Conservation (phyloP, 92 coral and sea anemone genomes). For the Micromussa lordhowensis region DNA sequence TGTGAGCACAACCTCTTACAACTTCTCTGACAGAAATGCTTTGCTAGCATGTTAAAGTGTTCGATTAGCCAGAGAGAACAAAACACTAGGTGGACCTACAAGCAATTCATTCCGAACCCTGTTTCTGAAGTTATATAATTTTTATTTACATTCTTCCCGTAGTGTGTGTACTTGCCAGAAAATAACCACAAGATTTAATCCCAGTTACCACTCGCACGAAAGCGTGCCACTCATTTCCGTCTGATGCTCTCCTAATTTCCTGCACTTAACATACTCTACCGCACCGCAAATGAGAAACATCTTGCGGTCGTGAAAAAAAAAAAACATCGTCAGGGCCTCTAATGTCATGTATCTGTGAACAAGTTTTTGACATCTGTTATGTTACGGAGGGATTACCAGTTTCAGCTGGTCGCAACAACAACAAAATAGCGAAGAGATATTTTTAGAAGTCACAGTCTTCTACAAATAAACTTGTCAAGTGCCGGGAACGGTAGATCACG, state of each 20-base stretch:
- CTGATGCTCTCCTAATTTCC: background rate
- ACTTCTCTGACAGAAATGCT: background rate
- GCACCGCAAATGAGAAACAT: background rate
- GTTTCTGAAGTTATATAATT: background rate
- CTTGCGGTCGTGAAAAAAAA: background rate
- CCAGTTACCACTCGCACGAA: background rate
- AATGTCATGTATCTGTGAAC: background rate
- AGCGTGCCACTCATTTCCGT: background rate
- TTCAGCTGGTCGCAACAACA: background rate
- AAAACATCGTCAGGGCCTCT: background rate
- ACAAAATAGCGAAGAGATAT: background rate
- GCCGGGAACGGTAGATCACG: background rate
- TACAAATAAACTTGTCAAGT: background rate
- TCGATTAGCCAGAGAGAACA: background rate
- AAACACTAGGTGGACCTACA: background rate
- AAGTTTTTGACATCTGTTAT: background rate
- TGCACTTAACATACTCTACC: background rate
- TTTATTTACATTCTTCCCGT: background rate
- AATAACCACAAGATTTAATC: background rate
- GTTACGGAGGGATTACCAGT: background rate
- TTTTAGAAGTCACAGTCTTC: background rate
- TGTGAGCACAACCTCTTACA: background rate
- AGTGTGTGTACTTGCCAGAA: background rate
- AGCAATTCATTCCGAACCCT: background rate
- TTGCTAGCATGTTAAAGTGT: background rate